A percentile compares a stretch with the other conserved stretches of the same genome.
phyloP scores from a whole-genome alignment of 2,113 vertebrate species.

The Cephalopholis sonnerati region DNA sequence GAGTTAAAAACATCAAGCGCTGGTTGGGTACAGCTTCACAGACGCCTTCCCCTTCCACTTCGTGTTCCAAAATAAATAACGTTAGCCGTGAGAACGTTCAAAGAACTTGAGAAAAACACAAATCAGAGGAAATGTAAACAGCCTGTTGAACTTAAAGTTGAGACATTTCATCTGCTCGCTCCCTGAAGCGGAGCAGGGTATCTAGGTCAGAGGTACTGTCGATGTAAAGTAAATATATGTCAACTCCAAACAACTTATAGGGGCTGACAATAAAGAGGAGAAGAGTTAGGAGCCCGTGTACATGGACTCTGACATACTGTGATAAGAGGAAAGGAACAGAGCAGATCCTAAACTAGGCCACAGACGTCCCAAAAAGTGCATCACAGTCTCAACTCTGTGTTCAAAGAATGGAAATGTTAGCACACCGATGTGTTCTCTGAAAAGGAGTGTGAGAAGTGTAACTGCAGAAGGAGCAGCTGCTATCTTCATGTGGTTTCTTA shows the following conservation, averaged over 20 bases:
- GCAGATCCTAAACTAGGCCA: conserved; percentile 5
- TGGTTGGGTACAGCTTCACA: conserved; percentile 8
- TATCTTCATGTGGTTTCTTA: conserved; percentile 48
- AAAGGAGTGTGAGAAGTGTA: conserved; percentile 12
- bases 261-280: not conserved
- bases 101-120: conserved; percentile 39
- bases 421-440: not conserved
- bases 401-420: not conserved
- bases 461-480: conserved; percentile 36
- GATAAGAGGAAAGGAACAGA: conserved; percentile 39
- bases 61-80: conserved; percentile 41
- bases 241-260: conserved; percentile 46
- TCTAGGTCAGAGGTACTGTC: conserved; percentile 63
- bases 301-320: conserved; percentile 35
- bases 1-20: conserved; percentile 25
- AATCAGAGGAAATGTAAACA: conserved; percentile 62
- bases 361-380: not conserved
- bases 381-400: not conserved
- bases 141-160: conserved; percentile 33
- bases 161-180: conserved; percentile 43
- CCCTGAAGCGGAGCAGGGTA: conserved; percentile 47
- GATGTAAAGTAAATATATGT: conserved; percentile 65
- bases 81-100: conserved; percentile 33
- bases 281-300: not conserved
- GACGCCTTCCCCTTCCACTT: not conserved